Evolutionary conservation across 2,888 invertebrate genomes (phyloP).

Genomic region (Scelioninae gen. 2): DNA sequence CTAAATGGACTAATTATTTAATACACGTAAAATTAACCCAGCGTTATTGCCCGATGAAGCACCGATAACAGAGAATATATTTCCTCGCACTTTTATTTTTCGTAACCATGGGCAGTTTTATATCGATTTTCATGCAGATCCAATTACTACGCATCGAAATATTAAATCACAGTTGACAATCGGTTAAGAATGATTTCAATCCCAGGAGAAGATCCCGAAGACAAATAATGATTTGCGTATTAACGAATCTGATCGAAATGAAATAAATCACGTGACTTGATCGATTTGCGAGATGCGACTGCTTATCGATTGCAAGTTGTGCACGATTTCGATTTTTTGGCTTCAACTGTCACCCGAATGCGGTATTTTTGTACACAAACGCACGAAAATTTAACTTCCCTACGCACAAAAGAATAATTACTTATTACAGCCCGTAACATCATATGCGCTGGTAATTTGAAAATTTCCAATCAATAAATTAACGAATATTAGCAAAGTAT

Average conservation of each 20-base stretch:
- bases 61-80: conserved; percentile 5
- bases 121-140: conserved; percentile 14
- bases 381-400: too few relatives aligned
- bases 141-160: conserved; percentile 19
- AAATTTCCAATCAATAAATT: not conserved
- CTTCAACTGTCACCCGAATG: too few relatives aligned
- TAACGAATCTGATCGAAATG: too few relatives aligned
- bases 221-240: not conserved
- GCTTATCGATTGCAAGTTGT: too few relatives aligned
- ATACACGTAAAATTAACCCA: not conserved
- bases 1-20: not conserved
- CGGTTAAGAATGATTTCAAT: conserved; percentile 18
- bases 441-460: not conserved
- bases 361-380: too few relatives aligned
- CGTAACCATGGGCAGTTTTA: conserved; percentile 18
- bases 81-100: conserved; percentile 8
- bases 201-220: not conserved
- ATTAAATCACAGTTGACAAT: too few relatives aligned
- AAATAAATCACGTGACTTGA: too few relatives aligned
- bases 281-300: too few relatives aligned
- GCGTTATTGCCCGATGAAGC: not conserved
- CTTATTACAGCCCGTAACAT: not conserved
- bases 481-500: not conserved
- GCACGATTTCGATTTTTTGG: too few relatives aligned
- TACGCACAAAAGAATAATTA: too few relatives aligned